A percentile compares a stretch with the other conserved stretches of the same genome.
Conservation (phyloP, 2,888 invertebrate genomes). For the Cheiracanthium punctorium region DNA sequence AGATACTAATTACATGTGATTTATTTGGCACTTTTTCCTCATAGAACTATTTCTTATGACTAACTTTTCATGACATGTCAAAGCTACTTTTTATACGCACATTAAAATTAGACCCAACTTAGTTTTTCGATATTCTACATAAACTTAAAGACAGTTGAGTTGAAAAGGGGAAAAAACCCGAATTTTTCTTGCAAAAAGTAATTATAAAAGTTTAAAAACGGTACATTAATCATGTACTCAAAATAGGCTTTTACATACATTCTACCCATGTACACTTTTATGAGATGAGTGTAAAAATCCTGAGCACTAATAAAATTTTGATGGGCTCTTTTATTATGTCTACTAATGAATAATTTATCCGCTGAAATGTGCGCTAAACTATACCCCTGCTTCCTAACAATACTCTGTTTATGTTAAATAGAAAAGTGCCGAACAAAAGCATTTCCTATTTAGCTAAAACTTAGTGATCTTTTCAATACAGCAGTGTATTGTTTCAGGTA, state of each 20-base stretch:
- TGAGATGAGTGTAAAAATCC: background rate
- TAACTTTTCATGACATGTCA: background rate
- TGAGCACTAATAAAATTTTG: conserved; percentile 10
- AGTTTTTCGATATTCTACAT: background rate
- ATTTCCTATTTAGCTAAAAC: conserved; percentile 29
- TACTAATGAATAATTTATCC: conserved; percentile 4
- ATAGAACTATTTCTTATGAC: background rate
- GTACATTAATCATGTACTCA: background rate
- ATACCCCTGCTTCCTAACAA: background rate
- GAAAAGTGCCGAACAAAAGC: conserved; percentile 21
- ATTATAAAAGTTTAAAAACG: background rate
- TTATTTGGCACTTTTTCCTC: background rate
- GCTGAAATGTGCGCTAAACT: conserved; percentile 8
- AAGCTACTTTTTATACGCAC: background rate
- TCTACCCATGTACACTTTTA: background rate
- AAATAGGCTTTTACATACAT: background rate
- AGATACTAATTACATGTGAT: background rate
- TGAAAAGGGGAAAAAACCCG: background rate
- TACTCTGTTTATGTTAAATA: background rate
- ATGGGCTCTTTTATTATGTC: background rate
- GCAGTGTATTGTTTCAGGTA: conserved; percentile 22
- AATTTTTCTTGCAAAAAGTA: background rate
- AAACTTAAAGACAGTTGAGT: background rate
- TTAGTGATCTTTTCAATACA: background rate
- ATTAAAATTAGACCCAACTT: background rate